Conservation (phyloP, 2,888 invertebrate genomes). For the Cryptocephalus moraei region DNA sequence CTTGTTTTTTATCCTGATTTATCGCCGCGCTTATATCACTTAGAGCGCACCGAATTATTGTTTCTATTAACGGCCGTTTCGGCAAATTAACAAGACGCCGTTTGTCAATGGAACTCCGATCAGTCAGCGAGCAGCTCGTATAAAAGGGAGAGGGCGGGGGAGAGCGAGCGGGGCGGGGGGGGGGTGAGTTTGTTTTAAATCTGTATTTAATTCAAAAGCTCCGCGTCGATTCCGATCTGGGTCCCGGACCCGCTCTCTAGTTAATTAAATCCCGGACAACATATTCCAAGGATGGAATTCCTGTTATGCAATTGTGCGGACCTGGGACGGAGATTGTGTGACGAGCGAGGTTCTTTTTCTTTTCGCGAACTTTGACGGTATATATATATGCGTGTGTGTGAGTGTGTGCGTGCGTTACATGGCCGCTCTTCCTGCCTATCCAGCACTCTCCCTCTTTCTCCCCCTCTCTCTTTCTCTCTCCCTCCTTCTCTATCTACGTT, state of each 20-base stretch:
- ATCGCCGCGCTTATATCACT: conserved; percentile 13
- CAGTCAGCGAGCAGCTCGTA: background rate
- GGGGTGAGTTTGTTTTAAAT: no score
- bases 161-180: conserved; percentile 8
- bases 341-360: no score
- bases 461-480: background rate
- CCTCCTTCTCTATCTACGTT: no score
- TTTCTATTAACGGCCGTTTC: conserved; percentile 11
- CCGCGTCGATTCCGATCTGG: no score
- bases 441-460: background rate
- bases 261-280: no score
- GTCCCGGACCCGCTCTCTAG: no score
- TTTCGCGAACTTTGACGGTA: no score
- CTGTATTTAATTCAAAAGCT: no score
- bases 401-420: no score
- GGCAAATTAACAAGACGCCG: conserved; percentile 8
- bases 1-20: conserved; percentile 18
- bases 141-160: conserved; percentile 3
- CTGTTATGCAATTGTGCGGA: conserved; percentile 5
- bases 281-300: no score
- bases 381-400: no score
- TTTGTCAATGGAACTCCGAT: background rate
- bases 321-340: conserved; percentile 30
- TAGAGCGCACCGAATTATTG: conserved; percentile 12
- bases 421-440: conserved; percentile 4